These are phyloP conservation scores for Venustaconcha ellipsiformis DNA, from an alignment of 1,140 invertebrate species.

Conservation along the genomic window DNA sequence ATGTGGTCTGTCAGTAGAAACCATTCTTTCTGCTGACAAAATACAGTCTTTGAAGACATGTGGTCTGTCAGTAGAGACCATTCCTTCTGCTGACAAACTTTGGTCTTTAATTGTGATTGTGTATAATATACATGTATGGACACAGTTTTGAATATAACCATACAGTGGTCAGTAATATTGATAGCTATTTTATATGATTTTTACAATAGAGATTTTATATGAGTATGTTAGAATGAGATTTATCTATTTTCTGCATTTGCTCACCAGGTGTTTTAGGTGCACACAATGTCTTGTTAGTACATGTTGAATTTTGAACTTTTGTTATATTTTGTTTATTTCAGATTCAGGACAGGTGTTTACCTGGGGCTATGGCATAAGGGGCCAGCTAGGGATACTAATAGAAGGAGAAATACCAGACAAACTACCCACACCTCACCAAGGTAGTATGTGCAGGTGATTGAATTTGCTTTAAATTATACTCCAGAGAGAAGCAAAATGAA, in stretches of 20 bases:
- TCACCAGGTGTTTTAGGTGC: background rate
- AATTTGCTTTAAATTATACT: background rate
- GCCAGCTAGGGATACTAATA: slow-evolving; percentile 32
- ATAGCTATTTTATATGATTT: slow-evolving; percentile 6
- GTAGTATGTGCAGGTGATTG: slow-evolving; percentile 1
- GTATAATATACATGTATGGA: background rate
- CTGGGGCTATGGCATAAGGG: slow-evolving; percentile 39
- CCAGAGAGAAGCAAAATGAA: too few relatives aligned
- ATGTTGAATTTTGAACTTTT: background rate
- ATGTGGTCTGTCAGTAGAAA: too few relatives aligned
- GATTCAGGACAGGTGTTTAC: slow-evolving; percentile 35
- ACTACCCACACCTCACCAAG: slow-evolving; percentile 22
- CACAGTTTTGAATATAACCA: background rate
- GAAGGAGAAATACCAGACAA: slow-evolving; percentile 19
- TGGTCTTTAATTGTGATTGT: too few relatives aligned
- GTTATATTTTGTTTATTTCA: slow-evolving; percentile 4
- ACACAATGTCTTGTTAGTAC: background rate
- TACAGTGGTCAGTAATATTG: slow-evolving; percentile 5
- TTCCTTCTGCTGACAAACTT: too few relatives aligned
- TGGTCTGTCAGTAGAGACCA: too few relatives aligned
- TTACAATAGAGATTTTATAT: background rate
- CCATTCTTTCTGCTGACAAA: too few relatives aligned
- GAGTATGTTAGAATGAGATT: slow-evolving; percentile 1
- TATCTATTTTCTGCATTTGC: background rate
- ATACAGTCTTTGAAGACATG: too few relatives aligned